Evolutionary conservation across 2,888 invertebrate species (phyloP).

Genomic region (Noctua comes): DNA sequence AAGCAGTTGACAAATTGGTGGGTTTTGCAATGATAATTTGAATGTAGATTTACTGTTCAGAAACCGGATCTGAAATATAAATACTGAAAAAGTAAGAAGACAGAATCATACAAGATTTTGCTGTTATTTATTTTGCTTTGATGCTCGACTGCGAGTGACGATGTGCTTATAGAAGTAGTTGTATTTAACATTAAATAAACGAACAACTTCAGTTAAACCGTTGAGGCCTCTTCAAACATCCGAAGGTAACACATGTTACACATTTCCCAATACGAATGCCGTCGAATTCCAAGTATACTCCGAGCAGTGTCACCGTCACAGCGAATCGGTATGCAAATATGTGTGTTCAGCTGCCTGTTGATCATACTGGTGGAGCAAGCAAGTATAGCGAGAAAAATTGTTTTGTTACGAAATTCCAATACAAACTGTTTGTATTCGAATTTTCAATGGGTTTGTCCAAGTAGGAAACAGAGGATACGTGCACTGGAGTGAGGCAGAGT

Average conservation of each 20-base stretch:
- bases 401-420: neutral
- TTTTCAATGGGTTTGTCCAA: neutral
- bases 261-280: constrained; percentile 45
- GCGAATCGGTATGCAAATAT: constrained; percentile 59
- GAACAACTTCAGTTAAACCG: neutral
- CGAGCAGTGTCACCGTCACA: constrained; percentile 34
- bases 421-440: neutral
- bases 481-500: neutral
- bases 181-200: neutral
- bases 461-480: neutral
- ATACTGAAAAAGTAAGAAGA: neutral
- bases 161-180: neutral
- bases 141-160: neutral
- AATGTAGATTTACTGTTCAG: neutral
- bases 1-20: no score
- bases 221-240: constrained; percentile 38
- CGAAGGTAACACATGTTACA: constrained; percentile 51
- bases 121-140: neutral
- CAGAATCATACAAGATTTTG: neutral
- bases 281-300: constrained; percentile 43
- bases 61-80: neutral
- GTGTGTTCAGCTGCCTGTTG: constrained; percentile 54
- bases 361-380: neutral
- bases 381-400: constrained; percentile 30
- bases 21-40: neutral